Percentiles rank a stretch among this genome's conserved stretches.
phyloP scores from a whole-genome alignment of 2,113 vertebrate genomes.

The Mustelus asterias region DNA sequence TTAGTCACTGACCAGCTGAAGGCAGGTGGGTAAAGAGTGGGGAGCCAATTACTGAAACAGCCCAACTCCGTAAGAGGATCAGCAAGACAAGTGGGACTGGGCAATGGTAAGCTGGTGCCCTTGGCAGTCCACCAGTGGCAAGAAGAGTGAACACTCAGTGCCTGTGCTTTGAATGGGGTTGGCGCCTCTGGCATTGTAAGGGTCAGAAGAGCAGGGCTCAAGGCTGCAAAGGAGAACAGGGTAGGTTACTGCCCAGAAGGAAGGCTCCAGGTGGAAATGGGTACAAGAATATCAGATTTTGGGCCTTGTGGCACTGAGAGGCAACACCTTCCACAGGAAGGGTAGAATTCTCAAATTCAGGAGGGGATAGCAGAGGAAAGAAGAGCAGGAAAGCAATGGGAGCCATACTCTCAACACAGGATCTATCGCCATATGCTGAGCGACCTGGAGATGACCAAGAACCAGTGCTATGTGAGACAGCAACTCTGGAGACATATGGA shows the following conservation, averaged over 20 bases:
- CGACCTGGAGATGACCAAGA: background rate
- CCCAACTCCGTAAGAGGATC: background rate
- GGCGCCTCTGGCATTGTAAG: background rate
- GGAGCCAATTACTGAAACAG: background rate
- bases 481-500: background rate
- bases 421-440: background rate
- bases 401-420: background rate
- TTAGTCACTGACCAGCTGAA: background rate
- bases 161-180: background rate
- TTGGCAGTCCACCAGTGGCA: background rate
- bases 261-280: background rate
- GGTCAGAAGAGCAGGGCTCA: background rate
- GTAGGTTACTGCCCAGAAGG: background rate
- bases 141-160: background rate
- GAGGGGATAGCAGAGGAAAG: background rate
- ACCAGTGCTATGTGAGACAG: background rate
- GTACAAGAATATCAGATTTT: background rate
- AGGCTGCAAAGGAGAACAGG: background rate
- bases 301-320: background rate
- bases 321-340: background rate
- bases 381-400: background rate
- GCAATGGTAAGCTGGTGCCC: background rate
- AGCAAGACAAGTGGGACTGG: background rate
- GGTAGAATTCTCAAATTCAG: background rate
- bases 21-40: background rate